Evolutionary conservation across 1,140 invertebrate species (phyloP), one percentile per base, ranked within the genome.

Genomic region (Lepidurus packardi): DNA sequence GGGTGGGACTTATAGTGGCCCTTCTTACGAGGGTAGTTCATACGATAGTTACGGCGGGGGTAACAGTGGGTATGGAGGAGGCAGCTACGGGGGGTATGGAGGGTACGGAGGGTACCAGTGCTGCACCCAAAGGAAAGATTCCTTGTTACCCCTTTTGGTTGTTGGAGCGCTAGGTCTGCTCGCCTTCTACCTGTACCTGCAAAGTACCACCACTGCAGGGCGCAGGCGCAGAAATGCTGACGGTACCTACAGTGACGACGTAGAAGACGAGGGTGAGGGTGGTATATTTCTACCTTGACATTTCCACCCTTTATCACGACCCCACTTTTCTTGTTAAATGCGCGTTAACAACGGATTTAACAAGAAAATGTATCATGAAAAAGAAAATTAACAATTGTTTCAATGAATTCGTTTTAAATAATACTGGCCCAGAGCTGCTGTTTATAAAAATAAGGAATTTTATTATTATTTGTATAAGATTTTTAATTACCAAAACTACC

Each of bases 131-230:
- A 42, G 21, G n/a, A 77, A 77, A 43, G 76, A 80, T 43, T 74
- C 65, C 34, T 43, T 80, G 41, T 43, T 80, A 16, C 75, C 75
- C 8, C 41, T 80, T 7, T 73, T 80, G 24, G 77, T 80, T 4
- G 73, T 80, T 16, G 79, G 79, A 43, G 43, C 53, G 41, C 73
- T 80, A 44, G 79, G 75, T 13, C 21, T 80, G 11, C 73, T 80
- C 21, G 79, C 47, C 13, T 80, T 80, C 45, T 80, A 79, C 9
- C 43, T 80, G 16, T 80, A 80, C n/a, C 43, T 80, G 10, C 25
- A 77, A 80, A 79, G 76, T 13, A 80, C 79, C 16, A 80, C 79
- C 9, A 73, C 75, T 8, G 73, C 79, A 73, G 79, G 34, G 7
- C 42, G 34, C 8, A 34, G 79, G 25, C 41, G 76, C 7, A 45